Conservation (phyloP, 2,888 invertebrate genomes). For the Drosophila prostipennis region DNA sequence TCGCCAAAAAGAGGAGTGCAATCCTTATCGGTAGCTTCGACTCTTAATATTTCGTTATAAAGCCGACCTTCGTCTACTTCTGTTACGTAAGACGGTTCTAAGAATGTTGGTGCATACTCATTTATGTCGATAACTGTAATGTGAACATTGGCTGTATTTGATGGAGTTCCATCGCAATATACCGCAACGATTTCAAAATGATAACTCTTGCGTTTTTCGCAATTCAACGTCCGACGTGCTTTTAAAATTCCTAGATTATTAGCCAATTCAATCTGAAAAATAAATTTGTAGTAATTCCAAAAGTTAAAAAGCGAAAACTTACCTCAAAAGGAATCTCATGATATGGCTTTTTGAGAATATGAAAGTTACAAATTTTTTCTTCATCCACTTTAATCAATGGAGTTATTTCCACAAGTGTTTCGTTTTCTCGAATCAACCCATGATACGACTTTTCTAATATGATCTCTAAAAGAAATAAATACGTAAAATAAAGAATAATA, state of each 20-base stretch:
- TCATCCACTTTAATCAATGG: slow-evolving; percentile 95
- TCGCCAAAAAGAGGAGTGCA: slow-evolving; percentile 97
- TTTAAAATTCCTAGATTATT: slow-evolving; percentile 92
- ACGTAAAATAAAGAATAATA: not conserved
- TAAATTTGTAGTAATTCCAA: slow-evolving; percentile 31
- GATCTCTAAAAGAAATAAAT: slow-evolving; percentile 70
- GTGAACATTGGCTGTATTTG: slow-evolving; percentile 95
- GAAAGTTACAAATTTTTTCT: slow-evolving; percentile 93
- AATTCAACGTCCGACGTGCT: slow-evolving; percentile 93
- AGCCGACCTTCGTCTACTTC: slow-evolving; percentile 94
- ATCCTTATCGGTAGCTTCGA: slow-evolving; percentile 96
- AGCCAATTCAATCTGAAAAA: slow-evolving; percentile 87
- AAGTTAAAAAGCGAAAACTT: not conserved
- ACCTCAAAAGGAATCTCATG: slow-evolving; percentile 97
- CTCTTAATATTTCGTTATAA: slow-evolving; percentile 94
- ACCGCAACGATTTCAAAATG: slow-evolving; percentile 98
- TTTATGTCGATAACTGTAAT: slow-evolving; percentile 98
- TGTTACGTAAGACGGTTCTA: slow-evolving; percentile 95
- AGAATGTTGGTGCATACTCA: slow-evolving; percentile 96
- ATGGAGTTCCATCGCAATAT: slow-evolving; percentile 94
- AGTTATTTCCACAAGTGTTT: slow-evolving; percentile 95
- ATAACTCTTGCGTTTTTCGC: slow-evolving; percentile 96
- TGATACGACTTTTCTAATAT: slow-evolving; percentile 94
- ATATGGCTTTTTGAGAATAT: slow-evolving; percentile 95
- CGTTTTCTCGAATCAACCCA: slow-evolving; percentile 96